Percentiles rank a stretch among this genome's conserved stretches.
Evolutionary conservation across 1,140 invertebrate genomes (phyloP).

Genomic region (Cydia pomonella): DNA sequence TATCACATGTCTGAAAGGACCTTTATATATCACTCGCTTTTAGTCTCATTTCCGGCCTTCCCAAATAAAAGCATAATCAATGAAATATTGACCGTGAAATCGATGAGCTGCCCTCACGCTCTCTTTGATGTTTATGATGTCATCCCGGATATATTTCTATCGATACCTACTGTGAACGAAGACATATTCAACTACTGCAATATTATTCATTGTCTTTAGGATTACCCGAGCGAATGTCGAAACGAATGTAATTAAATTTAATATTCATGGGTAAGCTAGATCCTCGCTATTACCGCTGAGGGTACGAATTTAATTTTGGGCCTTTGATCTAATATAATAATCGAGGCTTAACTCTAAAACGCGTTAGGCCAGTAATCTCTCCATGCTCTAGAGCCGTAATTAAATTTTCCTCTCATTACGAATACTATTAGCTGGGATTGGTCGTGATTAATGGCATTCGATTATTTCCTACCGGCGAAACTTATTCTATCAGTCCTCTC

Average conservation of each 20-base stretch:
- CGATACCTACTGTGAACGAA: slow-evolving; percentile 5
- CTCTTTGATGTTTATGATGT: slow-evolving; percentile 17
- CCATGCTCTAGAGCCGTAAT: slow-evolving; percentile 43
- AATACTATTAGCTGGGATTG: slow-evolving; percentile 38
- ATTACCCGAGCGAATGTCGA: slow-evolving; percentile 34
- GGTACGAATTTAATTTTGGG: slow-evolving; percentile 52
- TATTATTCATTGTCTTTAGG: slow-evolving; percentile 33
- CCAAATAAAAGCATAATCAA: slow-evolving; percentile 41
- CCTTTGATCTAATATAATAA: slow-evolving; percentile 55
- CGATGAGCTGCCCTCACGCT: slow-evolving; percentile 20
- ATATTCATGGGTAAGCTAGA: slow-evolving; percentile 46
- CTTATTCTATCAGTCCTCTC: slow-evolving; percentile 35
- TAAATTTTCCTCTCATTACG: slow-evolving; percentile 51
- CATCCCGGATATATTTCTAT: neutral
- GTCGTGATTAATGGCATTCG: slow-evolving; percentile 39
- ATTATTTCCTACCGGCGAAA: slow-evolving; percentile 36
- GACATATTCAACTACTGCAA: neutral
- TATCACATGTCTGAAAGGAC: slow-evolving; percentile 23
- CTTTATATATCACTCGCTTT: slow-evolving; percentile 57
- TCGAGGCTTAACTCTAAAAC: slow-evolving; percentile 48
- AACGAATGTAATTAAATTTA: slow-evolving; percentile 47
- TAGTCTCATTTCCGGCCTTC: slow-evolving; percentile 40
- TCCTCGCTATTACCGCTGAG: slow-evolving; percentile 40
- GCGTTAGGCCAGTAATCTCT: slow-evolving; percentile 46
- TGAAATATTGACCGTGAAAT: slow-evolving; percentile 39